Evolutionary conservation across 92 coral and sea anemone genomes (phyloP).

Genomic region (Umimayanthus chanpuru): DNA sequence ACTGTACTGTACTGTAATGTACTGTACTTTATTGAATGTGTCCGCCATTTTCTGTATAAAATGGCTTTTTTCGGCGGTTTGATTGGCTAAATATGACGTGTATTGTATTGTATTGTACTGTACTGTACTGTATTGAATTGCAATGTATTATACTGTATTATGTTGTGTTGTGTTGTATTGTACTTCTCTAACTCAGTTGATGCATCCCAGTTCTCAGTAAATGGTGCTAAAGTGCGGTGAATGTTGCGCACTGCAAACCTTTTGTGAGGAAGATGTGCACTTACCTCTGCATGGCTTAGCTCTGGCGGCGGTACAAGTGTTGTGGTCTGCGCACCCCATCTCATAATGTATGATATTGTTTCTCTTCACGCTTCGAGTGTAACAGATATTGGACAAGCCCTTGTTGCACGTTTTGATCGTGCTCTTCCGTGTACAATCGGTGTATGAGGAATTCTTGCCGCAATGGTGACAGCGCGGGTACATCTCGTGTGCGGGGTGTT

Average conservation of each 20-base stretch:
- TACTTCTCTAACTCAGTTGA: too few relatives aligned
- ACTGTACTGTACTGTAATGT: too few relatives aligned
- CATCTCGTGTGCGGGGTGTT: slow-evolving; percentile 92
- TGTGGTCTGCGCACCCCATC: slow-evolving; percentile 97
- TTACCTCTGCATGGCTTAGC: slow-evolving; percentile 92
- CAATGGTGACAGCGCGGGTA: slow-evolving; percentile 96
- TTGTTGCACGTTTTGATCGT: slow-evolving; percentile 76
- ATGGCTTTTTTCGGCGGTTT: too few relatives aligned
- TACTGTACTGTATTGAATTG: too few relatives aligned
- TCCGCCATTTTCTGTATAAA: too few relatives aligned
- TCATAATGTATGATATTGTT: slow-evolving; percentile 76
- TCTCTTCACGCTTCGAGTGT: slow-evolving; percentile 80
- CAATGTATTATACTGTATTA: too few relatives aligned
- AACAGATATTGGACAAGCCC: slow-evolving; percentile 93
- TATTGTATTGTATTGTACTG: too few relatives aligned
- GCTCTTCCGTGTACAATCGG: slow-evolving; percentile 71
- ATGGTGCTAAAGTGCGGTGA: too few relatives aligned
- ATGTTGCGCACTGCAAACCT: background rate
- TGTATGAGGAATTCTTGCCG: slow-evolving; percentile 79
- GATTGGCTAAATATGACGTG: too few relatives aligned
- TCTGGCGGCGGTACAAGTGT: slow-evolving; percentile 75
- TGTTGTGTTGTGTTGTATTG: too few relatives aligned
- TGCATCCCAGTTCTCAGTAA: too few relatives aligned
- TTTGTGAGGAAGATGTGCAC: background rate
- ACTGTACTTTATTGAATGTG: too few relatives aligned